Base-by-base conservation (phyloP, 2,113 vertebrate genomes). In the Corythaeola cristata region DNA sequence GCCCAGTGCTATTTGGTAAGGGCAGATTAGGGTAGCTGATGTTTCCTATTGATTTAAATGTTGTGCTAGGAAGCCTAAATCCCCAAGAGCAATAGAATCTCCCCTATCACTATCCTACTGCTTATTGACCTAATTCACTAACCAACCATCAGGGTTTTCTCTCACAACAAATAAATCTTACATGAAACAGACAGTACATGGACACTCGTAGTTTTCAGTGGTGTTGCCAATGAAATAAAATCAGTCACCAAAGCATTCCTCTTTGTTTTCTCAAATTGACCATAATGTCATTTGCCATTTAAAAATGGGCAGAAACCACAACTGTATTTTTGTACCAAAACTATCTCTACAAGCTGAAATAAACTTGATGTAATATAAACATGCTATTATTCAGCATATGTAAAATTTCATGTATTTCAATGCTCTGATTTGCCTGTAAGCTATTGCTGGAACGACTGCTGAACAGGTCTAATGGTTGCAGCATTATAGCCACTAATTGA, bases 121-220 rank as follows among this genome's bases (percentile, higher is more conserved):
- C 97, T 97, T 97, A 95, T 95, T 97, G 95, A 96, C 96, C 97
- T 97, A 97, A 97, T 97, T 97, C 97, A 97, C 94, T 92, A 97
- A 96, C 96, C 95, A 97, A 97, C 91, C 96, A 97, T 96, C 96
- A 76, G 92, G 96, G 92, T 90, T 97, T 97, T 91, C 95, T 92
- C 94, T 95, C 95, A 94, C 94, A 97, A 95, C 95, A 93, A 95
- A 96, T 97, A 97, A 97, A 96, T 95, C 95, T 96, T 97, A 95
- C 95, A 96, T 97, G 96, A 97, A 97, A 95, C 94, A 95, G 85
- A 72, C 52, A 89, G 89, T 66, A 91, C 86, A 91, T 37, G 73
- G 84, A 88, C 84, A 91, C 77, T 91, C 2, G 2, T 37, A 82
- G 81, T 93, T 95, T 89, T 91, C 89, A 79, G 77, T 58, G 41